Evolutionary conservation across 2,113 vertebrate genomes (phyloP).

Genomic region (Peromyscus californicus): DNA sequence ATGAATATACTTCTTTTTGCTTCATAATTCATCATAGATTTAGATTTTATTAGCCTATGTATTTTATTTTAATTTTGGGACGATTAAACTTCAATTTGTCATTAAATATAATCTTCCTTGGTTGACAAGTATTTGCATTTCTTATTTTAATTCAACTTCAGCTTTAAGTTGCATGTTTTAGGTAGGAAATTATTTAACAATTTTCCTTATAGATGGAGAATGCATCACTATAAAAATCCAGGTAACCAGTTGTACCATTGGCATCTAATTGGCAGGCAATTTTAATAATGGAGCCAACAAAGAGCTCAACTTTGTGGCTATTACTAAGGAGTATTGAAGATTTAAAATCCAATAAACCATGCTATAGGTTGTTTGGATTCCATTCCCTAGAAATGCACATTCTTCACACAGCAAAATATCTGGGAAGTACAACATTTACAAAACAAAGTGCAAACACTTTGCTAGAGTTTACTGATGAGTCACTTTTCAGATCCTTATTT

Average conservation of each 20-base stretch:
- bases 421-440: not conserved
- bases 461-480: not conserved
- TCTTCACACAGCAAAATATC: not conserved
- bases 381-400: not conserved
- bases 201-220: constrained; percentile 46
- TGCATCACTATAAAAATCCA: constrained; percentile 51
- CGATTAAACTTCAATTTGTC: constrained; percentile 61
- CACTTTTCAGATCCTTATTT: not conserved
- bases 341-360: constrained; percentile 54
- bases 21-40: constrained; percentile 47
- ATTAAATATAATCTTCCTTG: constrained; percentile 71
- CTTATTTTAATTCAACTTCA: constrained; percentile 66
- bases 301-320: not conserved
- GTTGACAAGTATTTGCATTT: constrained; percentile 67
- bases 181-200: constrained; percentile 55
- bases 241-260: constrained; percentile 46
- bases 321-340: constrained; percentile 1
- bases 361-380: not conserved
- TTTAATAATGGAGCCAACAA: constrained; percentile 25
- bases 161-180: constrained; percentile 65
- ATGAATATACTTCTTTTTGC: not conserved
- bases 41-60: constrained; percentile 46
- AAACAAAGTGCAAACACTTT: not conserved
- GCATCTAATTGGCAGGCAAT: constrained; percentile 57
- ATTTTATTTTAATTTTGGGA: constrained; percentile 68